Conservation (phyloP, 2,888 invertebrate genomes). For the Drosophila barbarae region DNA sequence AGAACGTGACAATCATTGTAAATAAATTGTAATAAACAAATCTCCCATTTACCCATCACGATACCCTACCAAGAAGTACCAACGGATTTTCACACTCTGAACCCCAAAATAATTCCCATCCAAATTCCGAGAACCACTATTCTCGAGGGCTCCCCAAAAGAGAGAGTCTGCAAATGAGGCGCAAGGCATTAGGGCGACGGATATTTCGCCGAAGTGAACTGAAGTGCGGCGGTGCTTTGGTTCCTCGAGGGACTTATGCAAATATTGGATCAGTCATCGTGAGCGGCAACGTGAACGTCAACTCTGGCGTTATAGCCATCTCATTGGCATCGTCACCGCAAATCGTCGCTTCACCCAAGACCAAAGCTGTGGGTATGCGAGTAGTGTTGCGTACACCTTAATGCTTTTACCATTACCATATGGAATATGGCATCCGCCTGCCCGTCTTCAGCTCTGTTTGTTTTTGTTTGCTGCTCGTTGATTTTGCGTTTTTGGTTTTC, state of each 20-base stretch:
- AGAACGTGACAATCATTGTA: no score
- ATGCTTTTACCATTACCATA: slow-evolving; percentile 73
- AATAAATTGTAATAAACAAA: background rate
- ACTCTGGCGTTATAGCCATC: slow-evolving; percentile 34
- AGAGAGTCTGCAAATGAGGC: slow-evolving; percentile 30
- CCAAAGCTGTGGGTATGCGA: slow-evolving; percentile 28
- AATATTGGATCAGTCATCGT: slow-evolving; percentile 66
- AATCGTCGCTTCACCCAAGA: slow-evolving; percentile 63
- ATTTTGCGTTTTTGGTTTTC: slow-evolving; percentile 67
- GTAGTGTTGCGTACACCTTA: slow-evolving; percentile 57
- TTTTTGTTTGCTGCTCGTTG: slow-evolving; percentile 66
- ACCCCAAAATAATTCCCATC: background rate
- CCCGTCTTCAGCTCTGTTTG: slow-evolving; percentile 20
- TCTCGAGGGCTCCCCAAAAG: background rate
- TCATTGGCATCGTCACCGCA: slow-evolving; percentile 58
- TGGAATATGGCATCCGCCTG: slow-evolving; percentile 37
- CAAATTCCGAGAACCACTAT: background rate
- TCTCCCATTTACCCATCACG: background rate
- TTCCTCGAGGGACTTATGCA: slow-evolving; percentile 69
- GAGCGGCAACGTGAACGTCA: slow-evolving; percentile 40
- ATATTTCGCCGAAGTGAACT: slow-evolving; percentile 42
- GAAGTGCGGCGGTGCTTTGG: slow-evolving; percentile 49
- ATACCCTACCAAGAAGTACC: background rate
- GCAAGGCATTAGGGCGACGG: slow-evolving; percentile 55
- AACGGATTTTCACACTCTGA: slow-evolving; percentile 1